Conservation (phyloP, 2,797 vertebrate species). For the Diplodus puntazzo region DNA sequence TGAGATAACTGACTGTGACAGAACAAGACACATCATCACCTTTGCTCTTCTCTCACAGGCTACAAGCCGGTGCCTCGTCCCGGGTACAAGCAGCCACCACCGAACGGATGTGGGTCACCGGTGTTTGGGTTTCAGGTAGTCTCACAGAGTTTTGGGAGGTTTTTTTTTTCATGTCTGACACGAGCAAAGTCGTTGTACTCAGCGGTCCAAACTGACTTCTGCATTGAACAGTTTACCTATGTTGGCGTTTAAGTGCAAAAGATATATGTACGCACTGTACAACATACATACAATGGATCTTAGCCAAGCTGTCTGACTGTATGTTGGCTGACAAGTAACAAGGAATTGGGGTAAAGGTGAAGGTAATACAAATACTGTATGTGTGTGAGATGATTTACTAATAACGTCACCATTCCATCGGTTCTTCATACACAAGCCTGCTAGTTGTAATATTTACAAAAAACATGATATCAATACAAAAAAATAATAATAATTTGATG, state of each 20-base stretch:
- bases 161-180: not conserved
- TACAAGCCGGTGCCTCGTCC: constrained; percentile 90
- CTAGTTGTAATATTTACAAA: no score
- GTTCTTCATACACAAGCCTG: no score
- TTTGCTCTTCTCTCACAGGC: constrained; percentile 85
- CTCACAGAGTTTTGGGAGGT: not conserved
- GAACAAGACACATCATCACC: constrained; percentile 48
- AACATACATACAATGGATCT: not conserved
- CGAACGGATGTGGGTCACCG: constrained; percentile 97
- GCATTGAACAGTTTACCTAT: not conserved
- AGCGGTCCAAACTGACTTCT: not conserved
- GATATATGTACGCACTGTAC: not conserved
- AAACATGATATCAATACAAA: no score
- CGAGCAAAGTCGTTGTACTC: not conserved
- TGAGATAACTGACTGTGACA: constrained; percentile 49
- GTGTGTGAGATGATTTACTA: not conserved
- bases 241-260: not conserved
- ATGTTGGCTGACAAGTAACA: no score
- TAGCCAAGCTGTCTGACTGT: no score
- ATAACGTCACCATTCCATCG: not conserved
- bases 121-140: constrained; percentile 94
- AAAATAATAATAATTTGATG: no score
- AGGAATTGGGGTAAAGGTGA: no score
- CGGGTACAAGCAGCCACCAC: constrained; percentile 90
- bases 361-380: no score